Conservation (phyloP, 2,113 vertebrate genomes). For the Tricholaema leucomelas region DNA sequence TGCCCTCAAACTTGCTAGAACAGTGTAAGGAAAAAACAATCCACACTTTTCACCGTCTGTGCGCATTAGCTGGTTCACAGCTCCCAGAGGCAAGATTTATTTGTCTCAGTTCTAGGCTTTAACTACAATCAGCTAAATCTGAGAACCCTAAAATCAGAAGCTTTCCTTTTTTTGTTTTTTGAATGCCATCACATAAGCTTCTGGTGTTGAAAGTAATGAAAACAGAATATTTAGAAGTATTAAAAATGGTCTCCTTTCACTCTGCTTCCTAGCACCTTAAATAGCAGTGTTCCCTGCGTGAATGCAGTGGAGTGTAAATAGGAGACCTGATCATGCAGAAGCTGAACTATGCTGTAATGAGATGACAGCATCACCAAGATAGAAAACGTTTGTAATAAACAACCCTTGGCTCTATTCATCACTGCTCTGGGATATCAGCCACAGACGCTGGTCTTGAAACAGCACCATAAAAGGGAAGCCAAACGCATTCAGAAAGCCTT, state of each 20-base stretch:
- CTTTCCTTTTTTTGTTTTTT: not conserved
- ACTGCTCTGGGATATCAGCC: not conserved
- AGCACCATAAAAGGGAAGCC: conserved; percentile 4
- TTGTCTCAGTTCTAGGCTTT: not conserved
- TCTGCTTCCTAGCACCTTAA: not conserved
- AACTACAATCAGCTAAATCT: not conserved
- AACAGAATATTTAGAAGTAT: not conserved
- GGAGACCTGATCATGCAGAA: not conserved
- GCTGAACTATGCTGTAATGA: not conserved
- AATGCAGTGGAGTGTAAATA: not conserved
- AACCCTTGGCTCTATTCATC: conserved; percentile 11
- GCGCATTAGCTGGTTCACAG: not conserved
- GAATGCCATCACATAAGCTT: not conserved
- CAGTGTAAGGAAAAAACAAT: not conserved
- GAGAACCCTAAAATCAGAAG: not conserved
- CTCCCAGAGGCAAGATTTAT: not conserved
- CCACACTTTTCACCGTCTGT: not conserved
- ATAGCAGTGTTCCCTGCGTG: not conserved
- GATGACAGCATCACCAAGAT: not conserved
- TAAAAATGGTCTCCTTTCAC: not conserved
- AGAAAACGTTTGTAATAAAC: not conserved
- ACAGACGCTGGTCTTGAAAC: not conserved
- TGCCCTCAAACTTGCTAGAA: not conserved
- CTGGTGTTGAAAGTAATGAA: not conserved
- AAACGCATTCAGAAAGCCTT: not conserved